phyloP scores from a whole-genome alignment of 2,113 vertebrate species.

The Apistogramma diplotaenia region DNA sequence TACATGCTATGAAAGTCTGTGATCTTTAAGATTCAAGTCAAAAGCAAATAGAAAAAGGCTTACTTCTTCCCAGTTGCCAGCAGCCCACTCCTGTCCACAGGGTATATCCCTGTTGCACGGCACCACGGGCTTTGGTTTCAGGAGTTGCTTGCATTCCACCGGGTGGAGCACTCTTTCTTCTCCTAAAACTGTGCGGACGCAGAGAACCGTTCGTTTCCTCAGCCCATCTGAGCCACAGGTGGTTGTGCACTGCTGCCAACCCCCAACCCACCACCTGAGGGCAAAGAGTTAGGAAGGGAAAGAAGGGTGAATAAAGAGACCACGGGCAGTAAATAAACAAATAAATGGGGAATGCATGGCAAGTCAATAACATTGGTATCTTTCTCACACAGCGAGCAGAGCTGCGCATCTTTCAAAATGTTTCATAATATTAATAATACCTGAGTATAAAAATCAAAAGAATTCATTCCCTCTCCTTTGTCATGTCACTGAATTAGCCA shows the following conservation, averaged over 20 bases:
- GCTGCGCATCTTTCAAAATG: not conserved
- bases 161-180: conserved; percentile 89
- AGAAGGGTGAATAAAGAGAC: not conserved
- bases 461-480: not conserved
- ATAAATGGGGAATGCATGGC: not conserved
- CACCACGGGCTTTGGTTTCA: conserved; percentile 86
- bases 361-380: not conserved
- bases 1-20: not conserved
- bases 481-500: not conserved
- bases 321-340: not conserved
- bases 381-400: not conserved
- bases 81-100: conserved; percentile 90
- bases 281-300: not conserved
- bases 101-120: conserved; percentile 90
- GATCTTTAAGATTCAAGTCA: not conserved
- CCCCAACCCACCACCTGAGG: conserved; percentile 93
- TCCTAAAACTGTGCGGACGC: conserved; percentile 85
- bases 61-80: conserved; percentile 91
- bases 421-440: not conserved
- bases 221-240: conserved; percentile 86
- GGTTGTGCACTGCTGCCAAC: conserved; percentile 91
- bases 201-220: conserved; percentile 89
- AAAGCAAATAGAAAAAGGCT: not conserved
- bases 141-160: conserved; percentile 85
- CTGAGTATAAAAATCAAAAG: not conserved